Conservation (phyloP, 2,797 vertebrate genomes). For the Pseudopleuronectes americanus region DNA sequence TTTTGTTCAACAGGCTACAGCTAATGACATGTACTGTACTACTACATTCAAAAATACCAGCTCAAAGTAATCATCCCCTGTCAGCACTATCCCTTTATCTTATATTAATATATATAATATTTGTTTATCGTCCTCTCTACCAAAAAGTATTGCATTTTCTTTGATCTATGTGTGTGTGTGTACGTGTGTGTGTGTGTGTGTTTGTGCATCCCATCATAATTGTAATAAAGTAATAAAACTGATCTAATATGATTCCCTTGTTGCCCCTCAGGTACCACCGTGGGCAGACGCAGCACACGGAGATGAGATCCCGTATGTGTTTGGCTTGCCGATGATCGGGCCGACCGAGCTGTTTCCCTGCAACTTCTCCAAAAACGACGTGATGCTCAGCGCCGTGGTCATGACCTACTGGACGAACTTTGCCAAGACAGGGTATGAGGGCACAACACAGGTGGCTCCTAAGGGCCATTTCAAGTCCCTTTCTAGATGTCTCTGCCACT, state of each 20-base stretch:
- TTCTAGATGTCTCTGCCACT: too few relatives aligned
- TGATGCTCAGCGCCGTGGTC: conserved; percentile 98
- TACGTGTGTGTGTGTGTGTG: too few relatives aligned
- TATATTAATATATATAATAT: too few relatives aligned
- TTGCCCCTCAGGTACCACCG: conserved; percentile 86
- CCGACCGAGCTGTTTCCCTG: conserved; percentile 98
- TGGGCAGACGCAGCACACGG: conserved; percentile 99
- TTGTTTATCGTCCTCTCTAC: background rate
- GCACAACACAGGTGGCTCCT: background rate
- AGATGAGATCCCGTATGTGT: conserved; percentile 98
- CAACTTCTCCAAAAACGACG: conserved; percentile 99
- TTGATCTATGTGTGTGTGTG: conserved; percentile 18
- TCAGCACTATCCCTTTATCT: background rate
- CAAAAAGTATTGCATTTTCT: conserved; percentile 1
- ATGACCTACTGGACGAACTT: conserved; percentile 99
- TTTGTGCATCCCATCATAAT: too few relatives aligned
- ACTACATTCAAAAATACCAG: conserved; percentile 7
- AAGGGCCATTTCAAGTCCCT: background rate
- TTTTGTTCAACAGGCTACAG: background rate
- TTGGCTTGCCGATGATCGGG: conserved; percentile 98
- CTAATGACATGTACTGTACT: background rate
- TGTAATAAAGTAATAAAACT: conserved; percentile 32
- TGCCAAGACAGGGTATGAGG: conserved; percentile 95
- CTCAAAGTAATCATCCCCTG: conserved; percentile 8
- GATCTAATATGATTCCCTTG: conserved; percentile 47